Percentiles rank a stretch among this genome's conserved stretches.
Evolutionary conservation across 2,888 invertebrate genomes (phyloP).

Genomic region (Cryptophagus acutangulus): DNA sequence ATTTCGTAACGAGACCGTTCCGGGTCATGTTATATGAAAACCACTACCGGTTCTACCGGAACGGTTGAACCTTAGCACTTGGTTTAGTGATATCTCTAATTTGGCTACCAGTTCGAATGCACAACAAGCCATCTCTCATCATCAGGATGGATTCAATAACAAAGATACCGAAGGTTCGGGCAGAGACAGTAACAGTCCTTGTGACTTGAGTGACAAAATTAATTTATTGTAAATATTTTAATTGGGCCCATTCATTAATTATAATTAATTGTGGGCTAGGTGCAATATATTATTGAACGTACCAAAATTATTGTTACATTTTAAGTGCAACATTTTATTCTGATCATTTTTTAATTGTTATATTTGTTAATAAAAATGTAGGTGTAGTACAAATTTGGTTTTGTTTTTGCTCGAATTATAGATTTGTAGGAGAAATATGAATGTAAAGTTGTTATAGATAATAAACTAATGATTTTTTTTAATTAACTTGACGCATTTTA

Average conservation of each 20-base stretch:
- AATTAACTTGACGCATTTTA: no score
- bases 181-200: slow-evolving; percentile 42
- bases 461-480: slow-evolving; percentile 3
- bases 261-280: no score
- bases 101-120: slow-evolving; percentile 42
- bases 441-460: slow-evolving; percentile 4
- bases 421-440: slow-evolving; percentile 3
- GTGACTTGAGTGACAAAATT: slow-evolving; percentile 31
- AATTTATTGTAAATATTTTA: no score
- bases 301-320: slow-evolving; percentile 7
- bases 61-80: slow-evolving; percentile 55
- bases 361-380: no score
- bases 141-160: slow-evolving; percentile 14
- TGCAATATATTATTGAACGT: no score
- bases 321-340: no score
- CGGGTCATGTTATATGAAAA: slow-evolving; percentile 75
- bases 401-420: slow-evolving; percentile 2
- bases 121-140: slow-evolving; percentile 40
- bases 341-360: no score
- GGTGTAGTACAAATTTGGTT: slow-evolving; percentile 3
- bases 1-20: slow-evolving; percentile 51
- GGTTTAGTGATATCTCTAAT: slow-evolving; percentile 47
- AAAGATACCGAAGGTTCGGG: slow-evolving; percentile 35
- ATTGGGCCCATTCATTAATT: no score
- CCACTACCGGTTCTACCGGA: slow-evolving; percentile 78